Percentiles rank a stretch among this genome's conserved stretches.
These are phyloP conservation scores for Macrosteles quadrilineatus DNA, from an alignment of 1,140 invertebrate genomes.

Conservation along the genomic window DNA sequence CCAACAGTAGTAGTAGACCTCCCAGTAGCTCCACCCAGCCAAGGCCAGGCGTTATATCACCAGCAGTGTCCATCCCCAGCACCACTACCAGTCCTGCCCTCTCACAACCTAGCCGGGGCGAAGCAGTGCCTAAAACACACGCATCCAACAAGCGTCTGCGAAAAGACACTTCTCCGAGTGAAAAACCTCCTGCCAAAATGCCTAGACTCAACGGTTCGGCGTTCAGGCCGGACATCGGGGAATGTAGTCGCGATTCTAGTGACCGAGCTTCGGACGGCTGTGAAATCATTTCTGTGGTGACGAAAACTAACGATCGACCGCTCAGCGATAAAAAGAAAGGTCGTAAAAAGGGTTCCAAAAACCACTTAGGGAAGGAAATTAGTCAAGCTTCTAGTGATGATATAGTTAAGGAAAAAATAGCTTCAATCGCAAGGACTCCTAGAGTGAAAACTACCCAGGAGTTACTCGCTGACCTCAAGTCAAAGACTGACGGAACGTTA, in stretches of 20 bases:
- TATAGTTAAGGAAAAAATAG: conserved; percentile 64
- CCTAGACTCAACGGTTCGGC: conserved; percentile 52
- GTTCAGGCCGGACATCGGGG: conserved; percentile 30
- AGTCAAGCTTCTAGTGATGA: conserved; percentile 51
- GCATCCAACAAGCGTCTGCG: conserved; percentile 62
- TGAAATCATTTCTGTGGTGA: conserved; percentile 29
- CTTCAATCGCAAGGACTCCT: conserved; percentile 62
- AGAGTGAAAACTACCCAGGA: conserved; percentile 86
- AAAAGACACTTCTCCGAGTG: conserved; percentile 53
- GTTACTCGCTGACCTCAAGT: conserved; percentile 74
- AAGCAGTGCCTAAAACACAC: conserved; percentile 60
- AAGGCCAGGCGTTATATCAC: conserved; percentile 45
- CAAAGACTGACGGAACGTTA: conserved; percentile 49
- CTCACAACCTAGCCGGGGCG: conserved; percentile 34
- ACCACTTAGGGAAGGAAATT: conserved; percentile 42
- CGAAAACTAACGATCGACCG: conserved; percentile 38
- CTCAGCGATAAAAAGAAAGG: conserved; percentile 61
- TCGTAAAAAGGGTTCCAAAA: conserved; percentile 70
- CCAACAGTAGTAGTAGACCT: conserved; percentile 6
- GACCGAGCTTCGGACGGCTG: conserved; percentile 30
- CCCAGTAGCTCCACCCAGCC: conserved; percentile 46
- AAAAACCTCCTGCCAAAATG: conserved; percentile 46
- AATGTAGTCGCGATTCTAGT: conserved; percentile 37
- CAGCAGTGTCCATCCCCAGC: conserved; percentile 40
- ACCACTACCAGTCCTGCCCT: conserved; percentile 39